Percentiles rank a stretch among this genome's conserved stretches.
These are phyloP conservation scores for Idaea biselata DNA, from an alignment of 2,888 invertebrate species.

Conservation along the genomic window DNA sequence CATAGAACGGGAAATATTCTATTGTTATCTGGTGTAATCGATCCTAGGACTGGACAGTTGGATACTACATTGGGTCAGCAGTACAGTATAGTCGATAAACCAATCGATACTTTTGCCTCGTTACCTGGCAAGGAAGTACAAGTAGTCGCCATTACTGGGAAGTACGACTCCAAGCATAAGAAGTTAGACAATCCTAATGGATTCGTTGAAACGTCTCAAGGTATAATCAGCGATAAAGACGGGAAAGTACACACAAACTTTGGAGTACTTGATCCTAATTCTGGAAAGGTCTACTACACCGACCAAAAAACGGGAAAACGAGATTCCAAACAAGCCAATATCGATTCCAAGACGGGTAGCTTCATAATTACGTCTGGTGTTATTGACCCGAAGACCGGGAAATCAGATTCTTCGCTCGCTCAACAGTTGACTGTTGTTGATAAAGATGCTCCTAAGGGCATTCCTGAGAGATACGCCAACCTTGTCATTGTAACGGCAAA, in stretches of 20 bases:
- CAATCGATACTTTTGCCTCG: conserved; percentile 65
- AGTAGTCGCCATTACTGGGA: conserved; percentile 80
- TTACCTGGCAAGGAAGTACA: conserved; percentile 75
- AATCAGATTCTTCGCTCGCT: conserved; percentile 83
- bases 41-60: conserved; percentile 80
- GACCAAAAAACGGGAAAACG: conserved; percentile 82
- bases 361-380: conserved; percentile 81
- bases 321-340: conserved; percentile 80
- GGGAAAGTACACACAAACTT: conserved; percentile 85
- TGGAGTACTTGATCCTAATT: conserved; percentile 82
- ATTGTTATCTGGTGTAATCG: conserved; percentile 76
- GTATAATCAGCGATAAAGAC: conserved; percentile 84
- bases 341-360: conserved; percentile 79
- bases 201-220: conserved; percentile 73
- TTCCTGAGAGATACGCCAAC: conserved; percentile 72
- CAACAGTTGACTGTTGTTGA: conserved; percentile 74
- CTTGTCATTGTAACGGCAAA: conserved; percentile 79
- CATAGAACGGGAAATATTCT: conserved; percentile 78
- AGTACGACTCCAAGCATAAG: conserved; percentile 81
- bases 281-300: conserved; percentile 79
- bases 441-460: conserved; percentile 67
- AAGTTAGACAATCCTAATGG: conserved; percentile 81
- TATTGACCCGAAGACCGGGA: conserved; percentile 83
- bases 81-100: conserved; percentile 82
- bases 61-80: conserved; percentile 81